A percentile compares a stretch with the other conserved stretches of the same genome.
phyloP scores from a whole-genome alignment of 2,797 vertebrate species.

The Bucorvus abyssinicus region DNA sequence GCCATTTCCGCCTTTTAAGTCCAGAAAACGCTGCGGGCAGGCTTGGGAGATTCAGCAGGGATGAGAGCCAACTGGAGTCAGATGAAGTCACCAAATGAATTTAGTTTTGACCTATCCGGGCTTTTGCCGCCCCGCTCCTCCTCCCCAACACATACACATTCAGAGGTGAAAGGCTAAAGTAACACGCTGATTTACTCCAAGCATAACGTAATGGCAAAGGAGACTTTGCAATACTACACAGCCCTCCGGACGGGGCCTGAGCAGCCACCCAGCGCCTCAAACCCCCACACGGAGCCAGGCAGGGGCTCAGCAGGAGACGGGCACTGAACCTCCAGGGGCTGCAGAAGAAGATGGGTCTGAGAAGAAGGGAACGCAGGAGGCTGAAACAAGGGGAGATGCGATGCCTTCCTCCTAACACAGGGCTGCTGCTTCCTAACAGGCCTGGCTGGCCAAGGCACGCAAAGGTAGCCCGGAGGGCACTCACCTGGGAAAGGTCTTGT shows the following conservation, averaged over 20 bases:
- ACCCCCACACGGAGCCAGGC: neutral
- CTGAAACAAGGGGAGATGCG: neutral
- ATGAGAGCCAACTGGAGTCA: neutral
- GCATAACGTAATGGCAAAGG: neutral
- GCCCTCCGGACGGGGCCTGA: neutral
- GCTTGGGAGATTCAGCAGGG: neutral
- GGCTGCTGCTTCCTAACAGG: neutral
- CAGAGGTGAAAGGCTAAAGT: constrained; percentile 34
- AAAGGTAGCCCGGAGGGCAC: neutral
- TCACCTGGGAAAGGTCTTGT: neutral
- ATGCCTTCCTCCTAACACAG: neutral
- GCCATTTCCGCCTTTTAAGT: constrained; percentile 37
- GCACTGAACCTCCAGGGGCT: neutral
- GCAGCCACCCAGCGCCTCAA: neutral
- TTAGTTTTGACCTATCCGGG: constrained; percentile 33
- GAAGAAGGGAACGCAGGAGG: neutral
- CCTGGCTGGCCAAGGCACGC: neutral
- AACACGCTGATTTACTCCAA: neutral
- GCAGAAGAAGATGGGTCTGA: neutral
- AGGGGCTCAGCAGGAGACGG: neutral
- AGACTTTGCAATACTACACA: constrained; percentile 15
- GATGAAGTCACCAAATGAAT: constrained; percentile 58
- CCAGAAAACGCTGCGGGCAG: neutral
- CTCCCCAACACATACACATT: neutral
- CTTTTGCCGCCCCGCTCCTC: neutral